Base-by-base conservation (phyloP, 2,113 vertebrate species). In the Atractosteus spatula region DNA sequence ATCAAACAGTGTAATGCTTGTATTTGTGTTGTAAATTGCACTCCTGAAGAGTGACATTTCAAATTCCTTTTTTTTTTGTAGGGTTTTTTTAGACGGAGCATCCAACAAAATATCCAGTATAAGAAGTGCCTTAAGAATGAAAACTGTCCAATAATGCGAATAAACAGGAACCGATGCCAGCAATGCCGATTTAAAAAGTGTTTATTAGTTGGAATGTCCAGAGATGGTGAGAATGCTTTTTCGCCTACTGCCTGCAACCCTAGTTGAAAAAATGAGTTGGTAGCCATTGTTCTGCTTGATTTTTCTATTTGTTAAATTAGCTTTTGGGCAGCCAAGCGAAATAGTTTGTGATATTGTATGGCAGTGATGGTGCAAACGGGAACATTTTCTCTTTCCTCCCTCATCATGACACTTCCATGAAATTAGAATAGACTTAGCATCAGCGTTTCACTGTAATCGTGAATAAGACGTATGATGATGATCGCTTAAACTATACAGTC, bases 61-160 rank as follows among this genome's bases (percentile, higher is more conserved):
- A 29, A 29, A 29, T 65, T 17, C 41, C 70, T 69, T 69, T 7
- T 76, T 79, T 68, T 78, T 81, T 72, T 86, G 47, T 69, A 99
- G 97, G 97, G 97, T 2, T 99, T 99, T 87, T 99, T 99, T 83
- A 91, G 97, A 80, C 94, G 97, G 77, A 99, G 97, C 88, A 99
- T 99, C 86, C 97, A 99, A 85, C 97, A 99, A 86, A 99, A 98
- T 82, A 99, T 99, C 79, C 96, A 99, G 74, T 99, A 99, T 77
- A 99, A 98, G 88, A 99, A 99, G 89, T 99, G 97, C 91, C 93
- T 99, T 76, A 99, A 98, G 91, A 96, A 94, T 77, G 97, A 99
- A 76, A 99, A 92, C 91, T 99, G 97, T 83, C 97, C 94, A 82
- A 93, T 99, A 85, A 95, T 98, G 92, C 92, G 97, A 79, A 97